Evolutionary conservation across 2,888 invertebrate species (phyloP), one percentile per base, ranked within the genome.

Genomic region (Perizoma affinitatum): DNA sequence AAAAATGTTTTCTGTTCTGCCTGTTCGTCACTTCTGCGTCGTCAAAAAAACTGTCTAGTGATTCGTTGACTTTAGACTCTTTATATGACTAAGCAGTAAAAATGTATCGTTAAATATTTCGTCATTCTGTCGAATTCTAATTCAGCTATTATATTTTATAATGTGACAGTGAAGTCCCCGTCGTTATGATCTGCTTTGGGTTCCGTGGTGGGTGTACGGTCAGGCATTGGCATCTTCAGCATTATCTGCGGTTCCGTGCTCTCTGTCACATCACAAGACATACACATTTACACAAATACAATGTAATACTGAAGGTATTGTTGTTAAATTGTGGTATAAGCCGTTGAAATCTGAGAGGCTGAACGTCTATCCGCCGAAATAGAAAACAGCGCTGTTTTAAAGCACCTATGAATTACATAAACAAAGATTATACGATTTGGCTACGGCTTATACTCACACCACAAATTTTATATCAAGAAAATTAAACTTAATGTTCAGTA

Each of bases 81-180:
- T 33, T 10, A 5, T n/a, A n/a, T 40, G 45, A 45, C 38, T 38
- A 10, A 45, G 22, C 10, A 22, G 22, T 22, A 3, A 11, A 53
- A 53, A 5, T 47, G 5, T 47, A n/a, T 47, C 46, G 46, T n/a
- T 51, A 35, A 9, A 9, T 38, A 45, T 54, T 46, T 44, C 42
- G 34, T 34, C 42, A 42, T 33, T 7, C 2, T 42, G 6, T 34
- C 42, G 10, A 42, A 42, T 52, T 52, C 5, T n/a, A 35, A 44
- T 43, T 11, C 4, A 52, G 0, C 38, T 38, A 38, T 38, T 65
- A 22, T 22, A 22, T 22, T 22, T 75, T 84, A 91, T 45, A 91
- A 67, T n/a, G 91, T 91, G 63, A 91, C 91, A 61, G 91, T 91
- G 71, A 82, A 91, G 70, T 91, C 91, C 44, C 87, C 90, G 53